phyloP scores from a whole-genome alignment of 2,888 invertebrate genomes.

The Xylophagus ater region DNA sequence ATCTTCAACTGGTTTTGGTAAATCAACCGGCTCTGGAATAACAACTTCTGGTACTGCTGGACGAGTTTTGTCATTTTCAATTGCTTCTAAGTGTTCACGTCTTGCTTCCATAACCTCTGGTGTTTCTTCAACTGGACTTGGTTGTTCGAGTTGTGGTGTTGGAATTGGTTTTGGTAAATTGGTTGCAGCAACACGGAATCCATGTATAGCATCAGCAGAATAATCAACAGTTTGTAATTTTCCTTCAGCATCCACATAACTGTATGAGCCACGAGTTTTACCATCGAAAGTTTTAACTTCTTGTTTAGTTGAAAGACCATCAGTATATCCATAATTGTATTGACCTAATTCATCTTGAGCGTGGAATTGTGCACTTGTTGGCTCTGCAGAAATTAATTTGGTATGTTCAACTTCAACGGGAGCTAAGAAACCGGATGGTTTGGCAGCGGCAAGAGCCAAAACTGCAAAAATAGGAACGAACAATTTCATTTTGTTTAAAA shows the following conservation, averaged over 20 bases:
- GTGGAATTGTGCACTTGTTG: conserved; percentile 44
- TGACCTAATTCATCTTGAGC: conserved; percentile 51
- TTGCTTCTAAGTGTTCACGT: conserved; percentile 13
- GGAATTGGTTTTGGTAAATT: conserved; percentile 46
- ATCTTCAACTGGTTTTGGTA: conserved; percentile 30
- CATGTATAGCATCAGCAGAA: conserved; percentile 43
- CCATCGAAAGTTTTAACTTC: conserved; percentile 49
- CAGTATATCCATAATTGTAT: conserved; percentile 50
- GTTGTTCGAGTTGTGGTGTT: conserved; percentile 24
- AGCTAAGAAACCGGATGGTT: conserved; percentile 14
- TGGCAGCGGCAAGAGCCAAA: conserved; percentile 23
- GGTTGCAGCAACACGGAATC: conserved; percentile 52
- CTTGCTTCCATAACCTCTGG: conserved; percentile 15
- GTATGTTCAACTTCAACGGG: background rate
- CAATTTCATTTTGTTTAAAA: conserved; percentile 31
- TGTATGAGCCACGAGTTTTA: conserved; percentile 48
- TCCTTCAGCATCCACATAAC: conserved; percentile 49
- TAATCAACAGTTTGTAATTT: conserved; percentile 48
- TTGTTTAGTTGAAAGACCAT: conserved; percentile 47
- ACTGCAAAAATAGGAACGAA: conserved; percentile 24
- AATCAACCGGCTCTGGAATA: conserved; percentile 24
- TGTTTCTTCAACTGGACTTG: conserved; percentile 12
- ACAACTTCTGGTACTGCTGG: conserved; percentile 37
- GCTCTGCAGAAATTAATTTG: conserved; percentile 27
- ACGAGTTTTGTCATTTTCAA: conserved; percentile 6